Base-by-base conservation (phyloP, 2,888 invertebrate species). In the Seira sanloemensis region DNA sequence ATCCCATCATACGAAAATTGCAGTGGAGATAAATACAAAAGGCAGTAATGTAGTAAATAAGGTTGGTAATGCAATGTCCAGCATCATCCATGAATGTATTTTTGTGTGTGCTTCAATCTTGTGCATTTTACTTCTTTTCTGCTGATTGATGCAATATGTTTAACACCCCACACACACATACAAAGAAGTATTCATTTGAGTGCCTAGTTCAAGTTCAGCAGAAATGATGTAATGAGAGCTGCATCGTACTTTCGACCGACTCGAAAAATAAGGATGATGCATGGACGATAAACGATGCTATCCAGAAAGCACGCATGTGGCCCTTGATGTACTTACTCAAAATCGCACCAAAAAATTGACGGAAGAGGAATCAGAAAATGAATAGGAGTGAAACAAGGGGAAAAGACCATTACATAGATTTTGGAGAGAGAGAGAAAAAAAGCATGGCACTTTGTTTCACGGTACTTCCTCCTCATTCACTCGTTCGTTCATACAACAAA, bases 1-100 rank as follows among this genome's bases (percentile, higher is more conserved):
- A 69, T 81, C 75, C 37, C 75, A 75, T 81, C 69, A 81, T 19
- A 50, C 37, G 37, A 37, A 75, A 79, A 79, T 74, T 80, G 79
- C 74, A 80, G 73, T 25, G 69, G 50, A 12, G 58, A 37, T 26
- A 62, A 74, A 18, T 16, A 75, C 21, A 2, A 18, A 16, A 21
- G 65, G 12, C 73, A 73, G 18, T 54, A 37, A 73, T 58, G 18
- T 23, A n/a, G n/a, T n/a, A n/a, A n/a, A 16, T 74, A 62, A 19
- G 26, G 9, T 21, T 54, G 58, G 54, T 24, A n/a, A 23, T 69
- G 27, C 24, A 24, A 25, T 54, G 72, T 12, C 58, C 54, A 54
- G 23, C 5, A 37, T 37, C 12, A n/a, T 37, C 37, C 37, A n/a
- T n/a, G 37, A 9, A 37, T 37, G 37, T 9, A 37, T 37, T 37